Base-by-base conservation (phyloP, 2,888 invertebrate species). In the Trachelus troglodyta region DNA sequence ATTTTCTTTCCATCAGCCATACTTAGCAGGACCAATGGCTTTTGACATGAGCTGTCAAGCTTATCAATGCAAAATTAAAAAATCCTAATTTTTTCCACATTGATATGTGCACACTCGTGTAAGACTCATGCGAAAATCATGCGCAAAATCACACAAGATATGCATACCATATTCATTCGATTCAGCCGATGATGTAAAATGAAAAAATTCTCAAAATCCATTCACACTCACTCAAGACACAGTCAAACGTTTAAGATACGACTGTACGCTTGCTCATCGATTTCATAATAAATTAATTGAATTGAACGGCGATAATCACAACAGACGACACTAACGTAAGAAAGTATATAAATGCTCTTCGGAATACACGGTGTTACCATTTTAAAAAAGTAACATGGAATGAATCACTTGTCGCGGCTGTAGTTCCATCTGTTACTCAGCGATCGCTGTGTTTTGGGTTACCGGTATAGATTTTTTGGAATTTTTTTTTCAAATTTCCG, bases 341-440 rank as follows among this genome's bases (percentile, higher is more conserved):
- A 82, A 77, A 82, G 75, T 81, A 75, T 69, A 77, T 75, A 79
- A 82, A 82, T 83, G 79, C 81, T 83, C 76, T 34, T 81, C 77
- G 84, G 84, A 85, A 85, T 85, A 83, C 79, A 81, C 77, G 77
- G 76, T 73, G 73, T 80, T 73, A 40, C 69, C 34, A 33, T 77
- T 68, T 76, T 78, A 81, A 69, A 23, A 80, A 82, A 80, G 76
- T 78, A 77, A 79, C 76, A 78, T 84, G 84, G 83, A 84, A 84
- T 83, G 82, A 82, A 81, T 74, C 69, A 80, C 73, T 74, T 78
- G 37, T 79, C 76, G 77, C 79, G 79, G 78, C 78, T 80, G 80
- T 73, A 69, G 37, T 79, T 81, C 80, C 80, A 83, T 80, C 80
- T 80, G 80, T 79, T 56, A 56, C 23, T 23, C 1, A 56, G 56